These are phyloP conservation scores for Poeciliopsis turneri DNA, from an alignment of 2,797 vertebrate species.

Conservation along the genomic window DNA sequence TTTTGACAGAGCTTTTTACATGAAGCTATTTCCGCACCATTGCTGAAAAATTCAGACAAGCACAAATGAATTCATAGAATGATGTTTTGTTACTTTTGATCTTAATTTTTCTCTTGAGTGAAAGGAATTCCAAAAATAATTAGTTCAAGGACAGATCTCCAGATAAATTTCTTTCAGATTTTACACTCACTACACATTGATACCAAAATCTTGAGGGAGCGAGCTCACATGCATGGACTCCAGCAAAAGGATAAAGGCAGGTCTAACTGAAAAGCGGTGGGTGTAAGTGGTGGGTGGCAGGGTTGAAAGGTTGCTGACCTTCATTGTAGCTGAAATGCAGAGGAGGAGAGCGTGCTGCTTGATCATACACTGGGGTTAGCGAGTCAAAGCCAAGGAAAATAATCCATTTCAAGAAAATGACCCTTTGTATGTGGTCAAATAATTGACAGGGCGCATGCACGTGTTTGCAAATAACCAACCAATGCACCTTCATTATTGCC, in stretches of 20 bases:
- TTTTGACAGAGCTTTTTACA: slow-evolving; percentile 25
- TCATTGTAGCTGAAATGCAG: slow-evolving; percentile 68
- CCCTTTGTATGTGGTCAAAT: slow-evolving; percentile 15
- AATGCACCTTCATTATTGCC: not conserved
- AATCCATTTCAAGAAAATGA: slow-evolving; percentile 29
- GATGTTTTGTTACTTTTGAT: slow-evolving; percentile 6
- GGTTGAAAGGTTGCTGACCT: slow-evolving; percentile 68
- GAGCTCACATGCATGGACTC: slow-evolving; percentile 25
- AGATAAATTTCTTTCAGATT: slow-evolving; percentile 61
- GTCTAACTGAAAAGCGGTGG: slow-evolving; percentile 58
- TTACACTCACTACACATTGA: slow-evolving; percentile 56
- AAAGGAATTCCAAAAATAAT: not conserved
- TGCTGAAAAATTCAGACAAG: slow-evolving; percentile 24
- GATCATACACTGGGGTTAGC: slow-evolving; percentile 47
- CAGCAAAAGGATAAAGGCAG: slow-evolving; percentile 35
- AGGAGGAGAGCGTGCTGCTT: slow-evolving; percentile 62
- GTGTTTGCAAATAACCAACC: slow-evolving; percentile 4
- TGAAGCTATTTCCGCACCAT: slow-evolving; percentile 21
- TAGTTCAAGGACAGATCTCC: slow-evolving; percentile 30
- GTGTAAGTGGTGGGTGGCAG: slow-evolving; percentile 67
- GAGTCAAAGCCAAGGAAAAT: slow-evolving; percentile 54
- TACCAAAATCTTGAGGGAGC: slow-evolving; percentile 43
- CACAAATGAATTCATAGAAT: slow-evolving; percentile 36
- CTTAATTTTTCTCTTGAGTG: slow-evolving; percentile 3
- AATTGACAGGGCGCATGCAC: slow-evolving; percentile 7